Evolutionary conservation across 1,140 invertebrate genomes (phyloP), one percentile per base, ranked within the genome.

Genomic region (Calliopsis andreniformis): DNA sequence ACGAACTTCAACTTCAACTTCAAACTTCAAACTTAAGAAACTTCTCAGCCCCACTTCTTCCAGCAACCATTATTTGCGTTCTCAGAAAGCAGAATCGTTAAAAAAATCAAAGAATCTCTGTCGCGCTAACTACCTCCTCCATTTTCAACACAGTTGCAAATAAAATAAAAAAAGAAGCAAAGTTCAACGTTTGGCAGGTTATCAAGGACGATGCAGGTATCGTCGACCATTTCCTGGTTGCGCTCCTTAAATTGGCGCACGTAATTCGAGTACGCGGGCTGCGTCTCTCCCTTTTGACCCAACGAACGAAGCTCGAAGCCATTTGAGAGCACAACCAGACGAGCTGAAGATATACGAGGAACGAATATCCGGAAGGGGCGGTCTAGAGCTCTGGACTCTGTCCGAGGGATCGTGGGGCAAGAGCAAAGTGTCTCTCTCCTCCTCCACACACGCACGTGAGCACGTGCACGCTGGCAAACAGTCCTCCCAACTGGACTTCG

Each of bases 361-460:
- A 77, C 76, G 79, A 82, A 86, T 88, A 90, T 87, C 88, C 82
- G 79, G 80, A 90, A 88, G 70, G 72, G 88, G 88, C 88, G 89
- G 86, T 88, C 85, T 87, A 68, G 70, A 86, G 83, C 63, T 85
- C 81, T 87, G 80, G 84, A 89, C 85, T 72, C 64, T 87, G 86
- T 72, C 68, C 75, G 78, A 71, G 61, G 59, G 35, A 78, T 76
- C 59, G 28, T 35, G 14, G 28, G 42, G 53, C 20, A 61, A 64
- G 64, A 63, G 66, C 49, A 51, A 69, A 43, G 53, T 47, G 32
- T 14, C 30, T 51, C 42, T 68, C 51, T 71, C 49, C 20, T 49
- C 35, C n/a, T 23, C 3, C 35, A 42, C 8, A 55, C 35, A 53
- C n/a, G 45, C 56, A 56, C 30, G n/a, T 8, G 20, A 30, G 42